Evolutionary conservation across 2,888 invertebrate genomes (phyloP).

Genomic region (Drosophila sordidapex): DNA sequence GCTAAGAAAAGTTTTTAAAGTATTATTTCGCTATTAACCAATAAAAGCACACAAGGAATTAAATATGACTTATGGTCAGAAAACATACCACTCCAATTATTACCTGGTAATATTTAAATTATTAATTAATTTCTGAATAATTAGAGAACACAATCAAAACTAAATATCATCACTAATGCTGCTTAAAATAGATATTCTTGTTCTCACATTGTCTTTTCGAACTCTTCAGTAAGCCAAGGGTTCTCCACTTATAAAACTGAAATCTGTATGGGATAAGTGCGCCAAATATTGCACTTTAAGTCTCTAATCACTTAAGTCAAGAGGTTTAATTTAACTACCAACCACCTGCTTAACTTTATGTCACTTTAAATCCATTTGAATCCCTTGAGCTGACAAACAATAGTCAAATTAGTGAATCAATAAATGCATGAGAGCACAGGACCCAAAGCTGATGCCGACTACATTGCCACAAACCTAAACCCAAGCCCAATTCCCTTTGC

Average conservation of each 20-base stretch:
- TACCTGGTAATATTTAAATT: neutral
- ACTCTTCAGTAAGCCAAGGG: neutral
- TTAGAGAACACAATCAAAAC: neutral
- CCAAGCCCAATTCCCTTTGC: slow-evolving; percentile 1
- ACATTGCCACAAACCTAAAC: slow-evolving; percentile 1
- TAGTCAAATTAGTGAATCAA: slow-evolving; percentile 54
- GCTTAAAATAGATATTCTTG: neutral
- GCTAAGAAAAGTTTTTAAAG: neutral
- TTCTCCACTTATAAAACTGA: neutral
- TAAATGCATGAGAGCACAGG: slow-evolving; percentile 49
- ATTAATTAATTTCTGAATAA: neutral
- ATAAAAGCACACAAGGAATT: neutral
- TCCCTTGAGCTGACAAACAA: slow-evolving; percentile 33
- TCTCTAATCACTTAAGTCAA: slow-evolving; percentile 4
- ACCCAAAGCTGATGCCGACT: slow-evolving; percentile 9
- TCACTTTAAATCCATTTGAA: slow-evolving; percentile 24
- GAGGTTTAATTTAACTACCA: slow-evolving; percentile 11
- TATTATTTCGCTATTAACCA: neutral
- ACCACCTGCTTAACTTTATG: slow-evolving; percentile 17
- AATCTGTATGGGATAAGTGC: neutral
- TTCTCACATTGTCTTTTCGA: neutral
- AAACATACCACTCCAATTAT: neutral
- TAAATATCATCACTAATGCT: neutral
- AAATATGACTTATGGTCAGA: neutral
- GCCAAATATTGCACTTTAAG: neutral